Conservation (phyloP, 2,888 invertebrate species). For the Caenorhabditis imperialis region DNA sequence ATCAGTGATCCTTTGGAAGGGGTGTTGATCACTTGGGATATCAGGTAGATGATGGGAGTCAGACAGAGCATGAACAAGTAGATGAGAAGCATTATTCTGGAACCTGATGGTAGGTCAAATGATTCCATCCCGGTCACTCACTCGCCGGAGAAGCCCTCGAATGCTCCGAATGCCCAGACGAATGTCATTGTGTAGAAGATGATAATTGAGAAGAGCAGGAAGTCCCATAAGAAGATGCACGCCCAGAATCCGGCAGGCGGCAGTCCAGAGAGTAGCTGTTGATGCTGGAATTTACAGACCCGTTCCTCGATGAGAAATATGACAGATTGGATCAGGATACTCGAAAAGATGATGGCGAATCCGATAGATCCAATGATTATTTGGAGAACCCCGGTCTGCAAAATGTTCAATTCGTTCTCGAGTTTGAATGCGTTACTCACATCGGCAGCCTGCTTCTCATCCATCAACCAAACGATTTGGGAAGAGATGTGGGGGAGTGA, state of each 20-base stretch:
- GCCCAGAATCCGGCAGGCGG: constrained; percentile 65
- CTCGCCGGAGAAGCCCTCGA: no score
- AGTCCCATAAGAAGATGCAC: constrained; percentile 25
- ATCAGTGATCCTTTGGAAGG: constrained; percentile 8
- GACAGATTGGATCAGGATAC: no score
- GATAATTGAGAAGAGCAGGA: constrained; percentile 15
- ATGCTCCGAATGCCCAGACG: no score
- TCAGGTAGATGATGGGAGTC: constrained; percentile 1
- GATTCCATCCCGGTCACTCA: not conserved
- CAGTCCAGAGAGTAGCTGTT: constrained; percentile 70
- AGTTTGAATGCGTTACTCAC: no score
- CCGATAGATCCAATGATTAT: constrained; percentile 56
- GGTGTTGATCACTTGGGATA: constrained; percentile 7
- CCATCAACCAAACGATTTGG: constrained; percentile 9
- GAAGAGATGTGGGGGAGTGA: constrained; percentile 6
- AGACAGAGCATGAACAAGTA: not conserved
- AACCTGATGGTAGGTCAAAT: no score
- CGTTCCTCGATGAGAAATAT: constrained; percentile 67
- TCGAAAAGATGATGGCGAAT: constrained; percentile 56
- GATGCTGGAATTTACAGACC: constrained; percentile 63
- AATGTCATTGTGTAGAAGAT: not conserved
- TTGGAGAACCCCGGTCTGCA: not conserved
- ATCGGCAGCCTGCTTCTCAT: constrained; percentile 5
- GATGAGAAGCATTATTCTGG: not conserved
- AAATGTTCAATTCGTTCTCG: no score